These are phyloP conservation scores for Drosophila robusta DNA, from an alignment of 2,888 invertebrate genomes.

Conservation along the genomic window DNA sequence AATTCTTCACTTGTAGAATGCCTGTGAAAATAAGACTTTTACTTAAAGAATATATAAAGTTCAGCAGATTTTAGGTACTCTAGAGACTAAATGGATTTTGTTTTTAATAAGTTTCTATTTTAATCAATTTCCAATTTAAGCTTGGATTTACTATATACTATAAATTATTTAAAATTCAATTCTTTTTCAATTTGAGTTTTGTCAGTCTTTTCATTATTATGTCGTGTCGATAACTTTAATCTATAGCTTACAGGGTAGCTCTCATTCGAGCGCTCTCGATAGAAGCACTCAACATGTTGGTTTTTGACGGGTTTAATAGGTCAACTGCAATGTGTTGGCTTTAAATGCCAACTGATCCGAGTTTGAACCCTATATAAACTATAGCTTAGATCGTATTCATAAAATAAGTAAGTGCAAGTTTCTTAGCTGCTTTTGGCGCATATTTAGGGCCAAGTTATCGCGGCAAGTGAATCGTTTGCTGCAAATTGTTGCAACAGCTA, in stretches of 20 bases:
- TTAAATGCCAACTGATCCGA: conserved; percentile 46
- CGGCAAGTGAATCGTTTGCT: conserved; percentile 58
- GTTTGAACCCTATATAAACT: conserved; percentile 30
- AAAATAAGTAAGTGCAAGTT: conserved; percentile 32
- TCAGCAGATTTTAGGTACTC: too few relatives aligned
- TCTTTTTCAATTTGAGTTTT: too few relatives aligned
- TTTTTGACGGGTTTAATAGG: conserved; percentile 29
- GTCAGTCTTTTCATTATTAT: too few relatives aligned
- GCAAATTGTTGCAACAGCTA: conserved; percentile 76
- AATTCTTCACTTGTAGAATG: not conserved
- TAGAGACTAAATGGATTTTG: too few relatives aligned
- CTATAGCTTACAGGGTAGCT: conserved; percentile 1
- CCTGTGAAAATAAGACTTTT: too few relatives aligned
- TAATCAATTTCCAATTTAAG: too few relatives aligned
- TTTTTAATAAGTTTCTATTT: too few relatives aligned
- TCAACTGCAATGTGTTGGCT: conserved; percentile 33
- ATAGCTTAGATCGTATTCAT: conserved; percentile 38
- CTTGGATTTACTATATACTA: too few relatives aligned
- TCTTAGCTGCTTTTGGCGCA: conserved; percentile 23
- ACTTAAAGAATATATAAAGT: too few relatives aligned
- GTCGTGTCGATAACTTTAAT: too few relatives aligned
- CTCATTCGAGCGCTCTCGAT: not conserved
- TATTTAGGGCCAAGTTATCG: conserved; percentile 62
- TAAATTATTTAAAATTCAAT: too few relatives aligned
- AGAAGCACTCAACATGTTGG: not conserved